These are phyloP conservation scores for Penaeus chinensis DNA, from an alignment of 1,140 invertebrate genomes.

Conservation along the genomic window DNA sequence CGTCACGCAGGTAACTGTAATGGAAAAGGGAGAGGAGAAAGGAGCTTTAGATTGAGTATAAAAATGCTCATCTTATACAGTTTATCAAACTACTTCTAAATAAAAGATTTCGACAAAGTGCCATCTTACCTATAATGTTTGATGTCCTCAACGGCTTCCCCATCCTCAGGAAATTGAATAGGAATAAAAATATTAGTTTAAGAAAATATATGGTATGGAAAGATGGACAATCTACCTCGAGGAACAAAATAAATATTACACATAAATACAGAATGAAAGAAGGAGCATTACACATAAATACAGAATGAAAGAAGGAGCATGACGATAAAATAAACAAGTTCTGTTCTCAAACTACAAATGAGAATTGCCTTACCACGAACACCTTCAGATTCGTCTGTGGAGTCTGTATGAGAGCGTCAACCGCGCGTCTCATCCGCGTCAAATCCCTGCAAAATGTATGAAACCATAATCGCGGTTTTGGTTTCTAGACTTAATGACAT, in stretches of 20 bases:
- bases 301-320: not conserved
- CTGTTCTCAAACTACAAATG: not conserved
- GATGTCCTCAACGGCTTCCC: too few relatives aligned
- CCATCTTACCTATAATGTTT: too few relatives aligned
- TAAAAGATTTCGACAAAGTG: too few relatives aligned
- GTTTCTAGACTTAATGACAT: not conserved
- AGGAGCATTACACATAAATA: too few relatives aligned
- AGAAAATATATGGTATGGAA: too few relatives aligned
- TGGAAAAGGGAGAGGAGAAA: not conserved
- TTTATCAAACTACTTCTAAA: too few relatives aligned
- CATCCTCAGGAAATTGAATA: too few relatives aligned
- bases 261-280: too few relatives aligned
- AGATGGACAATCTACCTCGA: too few relatives aligned
- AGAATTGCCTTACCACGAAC: constrained; percentile 24
- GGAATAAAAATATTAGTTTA: too few relatives aligned
- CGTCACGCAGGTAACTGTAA: constrained; percentile 39
- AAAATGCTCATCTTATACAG: not conserved
- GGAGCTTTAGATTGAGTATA: not conserved
- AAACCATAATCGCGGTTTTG: not conserved
- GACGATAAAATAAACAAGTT: not conserved
- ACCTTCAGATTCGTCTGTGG: constrained; percentile 54
- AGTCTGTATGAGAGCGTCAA: constrained; percentile 30
- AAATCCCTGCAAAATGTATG: constrained; percentile 6
- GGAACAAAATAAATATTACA: too few relatives aligned
- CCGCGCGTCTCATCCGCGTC: constrained; percentile 38